Base-by-base conservation (phyloP, 2,888 invertebrate genomes). In the Andrena haemorrhoa region DNA sequence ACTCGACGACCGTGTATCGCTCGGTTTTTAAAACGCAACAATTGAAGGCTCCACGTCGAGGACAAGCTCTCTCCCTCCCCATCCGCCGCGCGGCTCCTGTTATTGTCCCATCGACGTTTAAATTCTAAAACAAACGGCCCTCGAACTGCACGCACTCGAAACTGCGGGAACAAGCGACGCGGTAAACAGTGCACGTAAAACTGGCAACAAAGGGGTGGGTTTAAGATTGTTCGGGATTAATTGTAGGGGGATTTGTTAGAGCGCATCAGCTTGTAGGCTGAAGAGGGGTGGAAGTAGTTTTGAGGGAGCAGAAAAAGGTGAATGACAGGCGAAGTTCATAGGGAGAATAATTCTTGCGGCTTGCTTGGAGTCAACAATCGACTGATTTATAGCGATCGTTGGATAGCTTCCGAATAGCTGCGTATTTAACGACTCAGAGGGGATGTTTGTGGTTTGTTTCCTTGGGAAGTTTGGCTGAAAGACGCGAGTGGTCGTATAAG, bases 371-470 rank as follows among this genome's bases (percentile, higher is more conserved):
- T 51, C 64, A 75, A 76, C 63, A 75, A 64, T 64, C 56, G 47
- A 51, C 66, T 56, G 51, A 77, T 77, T 76, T 77, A 77, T 69
- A 20, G 26, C 31, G 33, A 31, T 35, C 33, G 53, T 2, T 26
- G 26, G 7, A 23, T 20, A 35, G 56, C 23, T 20, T 64, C 26
- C 68, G 20, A 51, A 51, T 20, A 51, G 20, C 41, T 5, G 5
- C 63, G 47, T 26, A 49, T 61, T 69, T 69, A 64, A 77, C 69
- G 77, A 77, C 79, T 65, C 29, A 29, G 35, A 63, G 33, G 66
- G 20, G n/a, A 73, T 65, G 47, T 70, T 77, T 65, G 31, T 7
- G 23, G 29, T n/a, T 47, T 56, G 65, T 41, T 76, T 16, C 58
- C 20, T 49, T 26, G 60, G 56, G 26, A 75, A 61, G 16, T 20